Conservation (phyloP, 2,797 vertebrate genomes). For the Hippopotamyrus pictus region DNA sequence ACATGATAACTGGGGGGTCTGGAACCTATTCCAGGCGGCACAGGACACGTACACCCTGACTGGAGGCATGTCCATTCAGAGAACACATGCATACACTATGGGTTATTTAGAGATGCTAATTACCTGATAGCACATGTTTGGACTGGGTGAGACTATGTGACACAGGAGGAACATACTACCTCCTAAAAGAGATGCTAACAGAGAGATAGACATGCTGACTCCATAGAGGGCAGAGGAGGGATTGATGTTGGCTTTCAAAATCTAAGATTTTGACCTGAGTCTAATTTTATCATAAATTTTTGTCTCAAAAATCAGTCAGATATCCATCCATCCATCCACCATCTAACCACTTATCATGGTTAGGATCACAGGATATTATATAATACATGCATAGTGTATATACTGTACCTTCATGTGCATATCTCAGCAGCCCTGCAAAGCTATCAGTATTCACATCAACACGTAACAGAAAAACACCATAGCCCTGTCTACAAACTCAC, state of each 20-base stretch:
- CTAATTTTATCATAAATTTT: neutral
- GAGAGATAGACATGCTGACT: neutral
- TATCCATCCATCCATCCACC: neutral
- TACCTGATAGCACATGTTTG: neutral
- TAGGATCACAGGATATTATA: neutral
- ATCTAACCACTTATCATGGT: neutral
- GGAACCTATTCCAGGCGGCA: neutral
- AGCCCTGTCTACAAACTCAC: neutral
- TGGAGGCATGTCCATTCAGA: neutral
- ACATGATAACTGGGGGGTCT: neutral
- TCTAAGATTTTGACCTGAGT: neutral
- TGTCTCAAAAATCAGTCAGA: neutral
- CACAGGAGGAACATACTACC: neutral
- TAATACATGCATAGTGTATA: neutral
- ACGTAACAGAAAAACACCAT: neutral
- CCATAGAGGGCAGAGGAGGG: neutral
- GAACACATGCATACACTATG: neutral
- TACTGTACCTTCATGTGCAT: neutral
- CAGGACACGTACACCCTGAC: neutral
- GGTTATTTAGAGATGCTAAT: neutral
- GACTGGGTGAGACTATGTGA: neutral
- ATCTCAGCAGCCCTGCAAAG: neutral
- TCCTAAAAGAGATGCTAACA: neutral
- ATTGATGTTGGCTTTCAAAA: neutral
- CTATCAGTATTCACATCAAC: neutral